Evolutionary conservation across 2,113 vertebrate species (phyloP).

Genomic region (Ictidomys tridecemlineatus): DNA sequence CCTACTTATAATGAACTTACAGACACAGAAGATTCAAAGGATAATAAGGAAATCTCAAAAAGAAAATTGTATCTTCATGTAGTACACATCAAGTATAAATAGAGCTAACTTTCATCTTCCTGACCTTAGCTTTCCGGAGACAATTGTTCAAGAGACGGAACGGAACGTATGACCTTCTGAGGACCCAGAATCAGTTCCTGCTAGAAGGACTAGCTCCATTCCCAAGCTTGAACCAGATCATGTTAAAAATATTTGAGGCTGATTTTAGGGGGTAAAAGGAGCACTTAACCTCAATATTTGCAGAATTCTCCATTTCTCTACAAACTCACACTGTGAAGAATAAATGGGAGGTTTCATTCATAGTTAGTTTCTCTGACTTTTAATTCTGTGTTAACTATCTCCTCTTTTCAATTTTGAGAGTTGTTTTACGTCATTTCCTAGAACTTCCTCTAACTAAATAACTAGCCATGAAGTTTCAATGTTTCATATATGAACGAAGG

Average conservation of each 20-base stretch:
- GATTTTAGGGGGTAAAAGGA: neutral
- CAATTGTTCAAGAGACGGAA: constrained; percentile 39
- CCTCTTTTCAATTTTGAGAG: constrained; percentile 9
- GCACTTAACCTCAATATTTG: neutral
- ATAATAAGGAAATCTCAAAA: constrained; percentile 25
- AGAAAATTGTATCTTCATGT: neutral
- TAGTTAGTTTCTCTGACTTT: neutral
- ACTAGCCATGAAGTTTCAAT: neutral
- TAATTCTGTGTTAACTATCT: neutral
- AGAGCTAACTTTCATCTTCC: neutral
- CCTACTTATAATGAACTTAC: neutral
- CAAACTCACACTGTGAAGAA: neutral
- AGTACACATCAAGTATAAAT: neutral
- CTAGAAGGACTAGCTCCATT: neutral
- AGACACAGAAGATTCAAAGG: neutral
- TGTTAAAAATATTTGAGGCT: constrained; percentile 56
- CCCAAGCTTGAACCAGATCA: neutral
- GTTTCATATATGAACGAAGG: constrained; percentile 37
- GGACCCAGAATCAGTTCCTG: constrained; percentile 29
- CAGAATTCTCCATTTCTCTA: neutral
- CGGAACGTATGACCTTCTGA: constrained; percentile 28
- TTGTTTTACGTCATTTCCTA: neutral
- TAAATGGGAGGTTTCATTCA: neutral
- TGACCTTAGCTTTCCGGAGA: neutral
- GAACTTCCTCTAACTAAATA: neutral